Conservation (phyloP, 2,113 vertebrate genomes). For the Pimephales promelas region DNA sequence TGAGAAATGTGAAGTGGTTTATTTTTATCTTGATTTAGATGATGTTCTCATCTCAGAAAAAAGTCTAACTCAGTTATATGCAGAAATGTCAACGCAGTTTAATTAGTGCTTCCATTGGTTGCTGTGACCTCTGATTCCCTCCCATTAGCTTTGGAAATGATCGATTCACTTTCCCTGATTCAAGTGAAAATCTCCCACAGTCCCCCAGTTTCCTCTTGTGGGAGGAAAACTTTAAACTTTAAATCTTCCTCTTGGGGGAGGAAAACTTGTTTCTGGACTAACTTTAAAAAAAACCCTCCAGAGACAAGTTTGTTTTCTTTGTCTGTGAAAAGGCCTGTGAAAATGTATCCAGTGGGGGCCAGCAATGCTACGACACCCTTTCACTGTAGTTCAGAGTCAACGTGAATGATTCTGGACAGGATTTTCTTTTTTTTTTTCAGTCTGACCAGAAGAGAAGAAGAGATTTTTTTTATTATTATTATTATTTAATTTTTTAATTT, state of each 20-base stretch:
- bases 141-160: not conserved
- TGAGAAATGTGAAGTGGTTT: not conserved
- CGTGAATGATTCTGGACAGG: not conserved
- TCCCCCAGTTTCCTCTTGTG: not conserved
- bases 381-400: not conserved
- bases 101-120: not conserved
- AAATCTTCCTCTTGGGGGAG: no score
- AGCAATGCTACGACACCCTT: not conserved
- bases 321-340: slow-evolving; percentile 5
- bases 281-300: not conserved
- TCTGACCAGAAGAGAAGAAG: not conserved
- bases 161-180: not conserved
- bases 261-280: not conserved
- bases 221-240: no score
- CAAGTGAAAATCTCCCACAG: not conserved
- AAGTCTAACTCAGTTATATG: not conserved
- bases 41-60: not conserved
- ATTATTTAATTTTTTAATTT: no score
- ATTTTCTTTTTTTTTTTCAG: not conserved
- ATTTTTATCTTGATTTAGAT: not conserved
- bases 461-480: not conserved
- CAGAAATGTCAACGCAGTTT: not conserved
- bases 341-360: not conserved
- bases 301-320: not conserved
- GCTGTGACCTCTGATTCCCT: not conserved